phyloP scores from a whole-genome alignment of 1,140 invertebrate genomes.

The Monomorium pharaonis region DNA sequence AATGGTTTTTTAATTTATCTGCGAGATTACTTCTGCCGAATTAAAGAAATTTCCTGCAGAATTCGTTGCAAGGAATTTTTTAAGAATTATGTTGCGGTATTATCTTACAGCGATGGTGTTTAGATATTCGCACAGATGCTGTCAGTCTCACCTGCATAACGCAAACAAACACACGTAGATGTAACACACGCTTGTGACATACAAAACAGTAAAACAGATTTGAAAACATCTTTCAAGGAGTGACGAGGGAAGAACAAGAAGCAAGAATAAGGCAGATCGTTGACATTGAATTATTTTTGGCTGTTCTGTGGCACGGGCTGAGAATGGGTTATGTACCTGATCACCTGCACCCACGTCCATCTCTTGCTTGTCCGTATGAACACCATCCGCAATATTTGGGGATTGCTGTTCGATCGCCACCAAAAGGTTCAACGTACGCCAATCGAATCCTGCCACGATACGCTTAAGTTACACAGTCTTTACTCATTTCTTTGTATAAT shows the following conservation, averaged over 20 bases:
- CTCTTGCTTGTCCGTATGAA: slow-evolving; percentile 95
- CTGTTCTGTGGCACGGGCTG: slow-evolving; percentile 84
- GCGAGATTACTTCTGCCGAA: neutral
- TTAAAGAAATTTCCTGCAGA: slow-evolving; percentile 12
- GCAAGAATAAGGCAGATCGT: slow-evolving; percentile 51
- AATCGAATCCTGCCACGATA: slow-evolving; percentile 95
- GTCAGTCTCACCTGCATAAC: neutral
- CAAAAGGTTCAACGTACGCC: slow-evolving; percentile 99
- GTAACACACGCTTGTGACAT: slow-evolving; percentile 58
- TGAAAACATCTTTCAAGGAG: slow-evolving; percentile 12
- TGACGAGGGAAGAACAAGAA: neutral
- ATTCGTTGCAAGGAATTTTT: neutral
- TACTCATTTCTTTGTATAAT: slow-evolving; percentile 65
- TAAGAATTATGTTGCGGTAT: neutral
- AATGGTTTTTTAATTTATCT: slow-evolving; percentile 12
- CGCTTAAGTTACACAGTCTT: slow-evolving; percentile 80
- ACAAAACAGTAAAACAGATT: slow-evolving; percentile 44
- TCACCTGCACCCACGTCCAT: slow-evolving; percentile 99
- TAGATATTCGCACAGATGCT: slow-evolving; percentile 6
- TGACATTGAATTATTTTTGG: slow-evolving; percentile 74
- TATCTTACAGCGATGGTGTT: neutral
- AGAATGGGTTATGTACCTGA: slow-evolving; percentile 92
- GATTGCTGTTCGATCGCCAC: slow-evolving; percentile 99
- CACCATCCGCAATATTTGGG: slow-evolving; percentile 98
- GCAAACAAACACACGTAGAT: slow-evolving; percentile 27